Evolutionary conservation across 2,888 invertebrate species (phyloP).

Genomic region (Opisthograptis luteolata): DNA sequence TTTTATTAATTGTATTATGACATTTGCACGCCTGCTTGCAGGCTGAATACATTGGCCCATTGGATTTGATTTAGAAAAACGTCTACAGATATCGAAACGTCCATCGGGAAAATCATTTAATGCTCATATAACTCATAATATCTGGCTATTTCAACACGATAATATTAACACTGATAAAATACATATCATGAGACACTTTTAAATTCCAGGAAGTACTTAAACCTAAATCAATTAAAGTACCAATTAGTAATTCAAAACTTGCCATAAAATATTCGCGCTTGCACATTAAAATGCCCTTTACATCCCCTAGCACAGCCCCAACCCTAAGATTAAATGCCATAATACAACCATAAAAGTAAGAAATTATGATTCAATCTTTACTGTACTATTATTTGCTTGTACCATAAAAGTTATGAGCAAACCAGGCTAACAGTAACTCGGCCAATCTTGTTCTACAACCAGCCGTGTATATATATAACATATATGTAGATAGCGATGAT

Average conservation of each 20-base stretch:
- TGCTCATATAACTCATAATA: too few species aligned
- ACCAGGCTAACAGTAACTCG: conserved; percentile 37
- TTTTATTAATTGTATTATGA: too few species aligned
- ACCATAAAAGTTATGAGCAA: conserved; percentile 46
- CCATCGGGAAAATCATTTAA: too few species aligned
- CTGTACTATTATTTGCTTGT: conserved; percentile 40
- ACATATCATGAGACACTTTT: too few species aligned
- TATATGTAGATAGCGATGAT: conserved; percentile 25
- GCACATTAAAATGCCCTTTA: conserved; percentile 5
- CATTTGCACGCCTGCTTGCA: too few species aligned
- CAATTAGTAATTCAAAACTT: background rate
- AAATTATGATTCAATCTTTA: conserved; percentile 40
- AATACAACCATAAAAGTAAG: conserved; percentile 27
- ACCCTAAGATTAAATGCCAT: conserved; percentile 19
- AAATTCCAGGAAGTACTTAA: too few species aligned
- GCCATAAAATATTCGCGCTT: background rate
- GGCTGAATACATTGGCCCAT: too few species aligned
- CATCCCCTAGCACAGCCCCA: conserved; percentile 11
- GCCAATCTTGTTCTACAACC: conserved; percentile 49
- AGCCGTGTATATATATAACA: conserved; percentile 39
- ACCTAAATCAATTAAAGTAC: background rate
- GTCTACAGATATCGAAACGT: too few species aligned
- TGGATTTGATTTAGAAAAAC: too few species aligned
- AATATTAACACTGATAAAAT: too few species aligned
- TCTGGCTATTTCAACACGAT: too few species aligned